Evolutionary conservation across 2,888 invertebrate genomes (phyloP), one percentile per base, ranked within the genome.

Genomic region (Ernsta delagoae): DNA sequence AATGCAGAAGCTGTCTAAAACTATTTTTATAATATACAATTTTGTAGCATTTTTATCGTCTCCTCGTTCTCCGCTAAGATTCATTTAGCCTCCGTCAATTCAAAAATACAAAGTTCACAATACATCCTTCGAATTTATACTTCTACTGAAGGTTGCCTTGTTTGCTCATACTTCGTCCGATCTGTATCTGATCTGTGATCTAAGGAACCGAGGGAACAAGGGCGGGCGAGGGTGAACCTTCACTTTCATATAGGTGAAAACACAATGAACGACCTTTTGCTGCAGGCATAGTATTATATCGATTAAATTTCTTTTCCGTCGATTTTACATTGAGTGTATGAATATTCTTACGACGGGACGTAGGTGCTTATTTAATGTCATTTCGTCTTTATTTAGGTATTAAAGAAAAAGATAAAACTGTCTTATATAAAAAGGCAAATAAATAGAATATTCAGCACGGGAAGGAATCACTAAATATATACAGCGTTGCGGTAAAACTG

Each of bases 131-230:
- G 8, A 39, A 7, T 39, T 39, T 39, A 6, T 7, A 0, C 6
- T 39, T 39, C 6, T 6, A 39, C 8, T 39, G 8, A 39, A 39
- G 6, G 39, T 6, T 1, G 41, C 1, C 4, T 43, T 8, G 7
- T 9, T 43, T 43, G 41, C 41, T 43, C 9, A 43, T 8, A 9
- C 41, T 43, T 54, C 45, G 12, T 43, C 31, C 59, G 41, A 24
- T 84, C 84, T 85, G 86, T 87, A 87, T 79, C 88, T 82, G 80
- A 77, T 81, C 84, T 85, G 84, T 86, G 83, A 81, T 78, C 79
- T 74, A 73, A 76, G 74, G 67, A 56, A 54, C 41, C 66, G 77
- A 77, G 78, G 79, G 74, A 70, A 63, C 70, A 71, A 71, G 75
- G 75, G 73, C 68, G 77, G 73, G 70, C 72, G 75, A 75, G 70